phyloP scores from a whole-genome alignment of 2,113 vertebrate species.

The Phoxinus phoxinus region DNA sequence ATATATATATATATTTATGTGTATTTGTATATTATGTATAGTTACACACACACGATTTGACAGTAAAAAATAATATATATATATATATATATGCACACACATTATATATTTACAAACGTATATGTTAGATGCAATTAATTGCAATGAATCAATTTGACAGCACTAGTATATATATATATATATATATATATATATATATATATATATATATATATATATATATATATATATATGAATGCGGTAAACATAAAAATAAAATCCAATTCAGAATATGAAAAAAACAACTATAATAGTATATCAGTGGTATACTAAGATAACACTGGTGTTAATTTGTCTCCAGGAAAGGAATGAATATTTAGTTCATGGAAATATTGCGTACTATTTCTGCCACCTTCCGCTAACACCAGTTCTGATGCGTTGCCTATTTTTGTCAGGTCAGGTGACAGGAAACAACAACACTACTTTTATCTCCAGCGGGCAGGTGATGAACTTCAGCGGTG shows the following conservation, averaged over 20 bases:
- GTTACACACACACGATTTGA: no score
- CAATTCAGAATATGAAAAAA: background rate
- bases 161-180: no score
- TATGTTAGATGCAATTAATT: no score
- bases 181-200: no score
- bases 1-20: no score
- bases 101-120: no score
- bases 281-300: background rate
- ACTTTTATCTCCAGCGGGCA: constrained; percentile 98
- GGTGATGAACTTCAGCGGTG: constrained; percentile 98
- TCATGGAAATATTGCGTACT: background rate
- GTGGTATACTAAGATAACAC: background rate
- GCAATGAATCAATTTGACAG: no score
- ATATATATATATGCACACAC: no score
- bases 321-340: constrained; percentile 12
- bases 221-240: no score
- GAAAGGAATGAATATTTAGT: constrained; percentile 23
- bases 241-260: background rate
- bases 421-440: constrained; percentile 79
- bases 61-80: no score
- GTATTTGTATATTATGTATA: no score
- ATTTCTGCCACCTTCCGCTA: background rate
- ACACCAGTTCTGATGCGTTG: background rate
- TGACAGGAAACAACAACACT: constrained; percentile 95
- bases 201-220: no score